Conservation (phyloP, 2,797 vertebrate genomes). For the Crotalus adamanteus region DNA sequence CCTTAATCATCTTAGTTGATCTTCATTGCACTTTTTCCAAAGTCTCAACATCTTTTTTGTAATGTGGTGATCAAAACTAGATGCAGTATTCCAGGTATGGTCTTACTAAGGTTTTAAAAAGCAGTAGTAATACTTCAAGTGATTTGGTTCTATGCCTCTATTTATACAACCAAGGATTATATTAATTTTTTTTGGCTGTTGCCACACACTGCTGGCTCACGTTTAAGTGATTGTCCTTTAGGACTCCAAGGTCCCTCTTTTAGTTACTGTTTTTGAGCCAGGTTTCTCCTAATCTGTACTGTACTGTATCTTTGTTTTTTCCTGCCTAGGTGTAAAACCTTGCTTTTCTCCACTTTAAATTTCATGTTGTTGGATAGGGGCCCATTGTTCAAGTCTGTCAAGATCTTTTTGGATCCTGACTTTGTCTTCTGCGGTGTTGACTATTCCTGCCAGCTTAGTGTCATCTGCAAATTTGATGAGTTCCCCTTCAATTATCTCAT, state of each 20-base stretch:
- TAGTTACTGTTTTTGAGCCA: neutral
- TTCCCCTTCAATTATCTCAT: neutral
- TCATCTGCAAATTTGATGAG: neutral
- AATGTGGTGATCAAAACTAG: neutral
- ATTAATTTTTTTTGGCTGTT: neutral
- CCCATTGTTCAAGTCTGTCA: neutral
- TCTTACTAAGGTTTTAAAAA: neutral
- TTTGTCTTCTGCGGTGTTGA: neutral
- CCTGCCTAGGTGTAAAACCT: neutral
- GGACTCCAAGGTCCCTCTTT: neutral
- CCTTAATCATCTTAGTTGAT: neutral
- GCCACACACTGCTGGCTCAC: neutral
- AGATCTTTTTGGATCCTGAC: neutral
- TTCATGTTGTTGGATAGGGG: neutral
- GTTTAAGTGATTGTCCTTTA: neutral
- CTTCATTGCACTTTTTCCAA: neutral
- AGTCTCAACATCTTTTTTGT: neutral
- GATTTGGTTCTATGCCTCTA: neutral
- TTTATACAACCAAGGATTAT: neutral
- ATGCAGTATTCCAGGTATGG: neutral
- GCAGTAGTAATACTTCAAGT: neutral
- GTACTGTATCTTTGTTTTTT: neutral
- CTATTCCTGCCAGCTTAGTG: neutral
- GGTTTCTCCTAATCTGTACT: neutral
- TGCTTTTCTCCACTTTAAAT: neutral